A percentile compares a stretch with the other conserved stretches of the same genome.
phyloP scores from a whole-genome alignment of 2,797 vertebrate genomes.

The Oreortyx pictus region DNA sequence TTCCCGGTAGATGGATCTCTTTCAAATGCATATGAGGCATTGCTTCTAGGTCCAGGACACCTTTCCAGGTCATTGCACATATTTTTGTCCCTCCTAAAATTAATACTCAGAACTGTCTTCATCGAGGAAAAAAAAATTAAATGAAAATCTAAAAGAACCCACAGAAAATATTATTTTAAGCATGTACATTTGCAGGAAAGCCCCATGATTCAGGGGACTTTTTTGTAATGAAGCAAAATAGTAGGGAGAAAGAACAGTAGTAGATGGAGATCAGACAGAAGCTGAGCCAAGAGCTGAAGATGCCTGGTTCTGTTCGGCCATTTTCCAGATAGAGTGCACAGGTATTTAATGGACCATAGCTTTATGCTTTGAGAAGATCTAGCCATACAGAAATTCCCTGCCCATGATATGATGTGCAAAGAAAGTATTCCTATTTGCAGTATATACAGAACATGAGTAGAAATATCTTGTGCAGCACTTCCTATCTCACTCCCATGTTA shows the following conservation, averaged over 20 bases:
- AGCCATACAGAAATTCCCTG: neutral
- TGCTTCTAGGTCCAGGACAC: neutral
- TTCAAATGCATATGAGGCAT: neutral
- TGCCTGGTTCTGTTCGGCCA: neutral
- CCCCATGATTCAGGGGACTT: neutral
- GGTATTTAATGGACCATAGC: neutral
- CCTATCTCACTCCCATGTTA: neutral
- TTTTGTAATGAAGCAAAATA: neutral
- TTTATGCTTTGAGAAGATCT: conserved; percentile 7
- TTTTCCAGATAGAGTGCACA: neutral
- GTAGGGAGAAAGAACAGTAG: neutral
- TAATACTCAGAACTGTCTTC: neutral
- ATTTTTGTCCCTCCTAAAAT: neutral
- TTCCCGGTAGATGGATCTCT: neutral
- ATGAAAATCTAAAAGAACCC: neutral
- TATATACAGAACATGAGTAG: neutral
- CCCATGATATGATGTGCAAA: neutral
- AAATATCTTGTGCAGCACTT: neutral
- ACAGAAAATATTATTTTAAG: neutral
- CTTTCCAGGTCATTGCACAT: neutral
- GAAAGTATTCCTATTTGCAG: neutral
- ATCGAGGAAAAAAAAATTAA: neutral
- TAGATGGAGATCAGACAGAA: conserved; percentile 1
- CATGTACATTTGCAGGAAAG: neutral
- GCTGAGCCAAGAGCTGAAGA: neutral